Conservation (phyloP, 2,888 invertebrate genomes). For the Drosophila macrospina region DNA sequence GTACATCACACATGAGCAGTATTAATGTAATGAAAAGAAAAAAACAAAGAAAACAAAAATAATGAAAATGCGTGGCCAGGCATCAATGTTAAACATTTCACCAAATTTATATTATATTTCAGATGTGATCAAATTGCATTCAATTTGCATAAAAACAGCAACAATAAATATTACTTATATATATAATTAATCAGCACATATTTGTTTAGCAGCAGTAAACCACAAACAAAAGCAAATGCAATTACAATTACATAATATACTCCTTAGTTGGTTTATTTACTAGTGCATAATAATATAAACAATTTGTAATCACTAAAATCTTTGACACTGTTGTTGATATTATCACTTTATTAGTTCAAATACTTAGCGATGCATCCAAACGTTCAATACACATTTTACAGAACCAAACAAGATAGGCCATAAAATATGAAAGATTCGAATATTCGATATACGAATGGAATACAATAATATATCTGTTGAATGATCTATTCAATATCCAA, state of each 20-base stretch:
- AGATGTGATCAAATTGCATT: constrained; percentile 33
- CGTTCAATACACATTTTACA: constrained; percentile 11
- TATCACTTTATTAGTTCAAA: constrained; percentile 9
- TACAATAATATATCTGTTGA: background rate
- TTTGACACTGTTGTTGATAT: constrained; percentile 23
- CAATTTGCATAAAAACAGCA: constrained; percentile 35
- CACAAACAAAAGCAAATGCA: constrained; percentile 19
- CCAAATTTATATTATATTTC: constrained; percentile 58
- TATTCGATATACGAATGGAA: background rate
- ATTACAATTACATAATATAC: constrained; percentile 25
- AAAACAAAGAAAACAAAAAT: constrained; percentile 39
- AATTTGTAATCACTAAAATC: constrained; percentile 20
- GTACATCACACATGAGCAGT: constrained; percentile 35
- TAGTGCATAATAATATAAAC: constrained; percentile 6
- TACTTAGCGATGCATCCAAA: constrained; percentile 36
- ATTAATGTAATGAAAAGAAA: constrained; percentile 32
- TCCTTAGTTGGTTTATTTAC: constrained; percentile 43
- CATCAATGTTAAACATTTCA: constrained; percentile 75
- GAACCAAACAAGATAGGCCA: background rate
- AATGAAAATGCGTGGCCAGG: constrained; percentile 85
- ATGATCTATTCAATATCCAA: background rate
- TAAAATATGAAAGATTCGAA: background rate
- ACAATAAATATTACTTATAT: constrained; percentile 18
- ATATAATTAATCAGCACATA: constrained; percentile 40
- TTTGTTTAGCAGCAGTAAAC: constrained; percentile 16